phyloP scores from a whole-genome alignment of 2,888 invertebrate genomes.

The Andrena chrysosceles region DNA sequence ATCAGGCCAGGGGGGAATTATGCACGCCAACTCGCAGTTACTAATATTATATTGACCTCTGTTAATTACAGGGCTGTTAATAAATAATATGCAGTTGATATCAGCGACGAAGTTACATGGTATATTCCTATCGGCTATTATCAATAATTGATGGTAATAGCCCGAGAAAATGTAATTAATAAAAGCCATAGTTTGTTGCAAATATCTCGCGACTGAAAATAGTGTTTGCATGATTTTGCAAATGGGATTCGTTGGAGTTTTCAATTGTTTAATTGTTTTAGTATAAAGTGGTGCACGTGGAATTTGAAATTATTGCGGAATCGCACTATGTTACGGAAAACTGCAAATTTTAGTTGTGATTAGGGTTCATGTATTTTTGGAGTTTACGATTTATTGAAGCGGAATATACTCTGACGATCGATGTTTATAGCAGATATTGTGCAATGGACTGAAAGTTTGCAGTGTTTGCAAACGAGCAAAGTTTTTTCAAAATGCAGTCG shows the following conservation, averaged over 20 bases:
- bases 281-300: neutral
- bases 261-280: neutral
- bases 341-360: too few relatives aligned
- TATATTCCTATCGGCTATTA: neutral
- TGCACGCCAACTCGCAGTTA: neutral
- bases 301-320: neutral
- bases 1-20: neutral
- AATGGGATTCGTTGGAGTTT: neutral
- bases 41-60: conserved; percentile 1
- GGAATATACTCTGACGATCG: neutral
- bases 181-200: neutral
- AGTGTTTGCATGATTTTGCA: neutral
- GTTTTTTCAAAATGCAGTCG: neutral
- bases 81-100: conserved; percentile 18
- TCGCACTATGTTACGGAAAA: too few relatives aligned
- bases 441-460: neutral
- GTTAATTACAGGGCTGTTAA: conserved; percentile 8
- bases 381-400: too few relatives aligned
- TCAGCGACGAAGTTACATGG: neutral
- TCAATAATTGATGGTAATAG: conserved; percentile 3
- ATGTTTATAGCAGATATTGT: neutral
- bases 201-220: neutral
- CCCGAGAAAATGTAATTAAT: neutral
- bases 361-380: too few relatives aligned
- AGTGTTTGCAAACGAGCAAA: neutral